A percentile compares a stretch with the other conserved stretches of the same genome.
phyloP scores from a whole-genome alignment of 1,140 invertebrate genomes.

The Aleiodes sp. region DNA sequence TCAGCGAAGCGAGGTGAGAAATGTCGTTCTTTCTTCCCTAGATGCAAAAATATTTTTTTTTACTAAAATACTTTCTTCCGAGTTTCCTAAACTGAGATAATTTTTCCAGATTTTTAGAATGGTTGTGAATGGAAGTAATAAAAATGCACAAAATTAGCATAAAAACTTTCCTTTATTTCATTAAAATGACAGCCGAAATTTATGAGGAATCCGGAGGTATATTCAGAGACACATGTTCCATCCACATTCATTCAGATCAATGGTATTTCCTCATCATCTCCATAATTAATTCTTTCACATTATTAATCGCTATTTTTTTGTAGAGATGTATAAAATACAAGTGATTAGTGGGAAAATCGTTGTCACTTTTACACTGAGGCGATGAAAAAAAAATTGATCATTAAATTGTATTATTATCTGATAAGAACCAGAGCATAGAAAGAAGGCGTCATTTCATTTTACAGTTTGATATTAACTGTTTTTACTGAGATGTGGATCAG shows the following conservation, averaged over 20 bases:
- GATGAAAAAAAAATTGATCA: conserved; percentile 22
- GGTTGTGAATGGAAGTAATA: too few species aligned
- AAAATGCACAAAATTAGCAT: conserved; percentile 2
- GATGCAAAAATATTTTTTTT: too few species aligned
- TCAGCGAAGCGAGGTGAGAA: too few species aligned
- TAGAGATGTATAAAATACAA: conserved; percentile 31
- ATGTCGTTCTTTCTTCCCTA: too few species aligned
- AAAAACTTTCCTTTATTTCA: conserved; percentile 31
- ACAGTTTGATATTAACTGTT: conserved; percentile 57
- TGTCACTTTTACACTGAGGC: conserved; percentile 24
- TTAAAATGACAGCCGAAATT: conserved; percentile 20
- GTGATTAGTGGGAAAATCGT: conserved; percentile 28
- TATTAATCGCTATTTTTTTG: conserved; percentile 6
- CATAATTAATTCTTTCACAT: not conserved
- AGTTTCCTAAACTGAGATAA: too few species aligned
- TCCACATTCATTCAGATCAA: too few species aligned
- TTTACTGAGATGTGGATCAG: conserved; percentile 60
- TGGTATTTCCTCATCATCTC: too few species aligned
- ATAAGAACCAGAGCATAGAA: not conserved
- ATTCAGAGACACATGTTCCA: not conserved
- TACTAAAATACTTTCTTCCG: too few species aligned
- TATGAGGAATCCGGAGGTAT: not conserved
- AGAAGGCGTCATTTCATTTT: not conserved
- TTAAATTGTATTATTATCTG: not conserved
- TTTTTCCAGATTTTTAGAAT: too few species aligned